Percentiles rank a stretch among this genome's conserved stretches.
These are phyloP conservation scores for Motacilla tschutschensis DNA, from an alignment of 2,113 vertebrate genomes.

Conservation along the genomic window DNA sequence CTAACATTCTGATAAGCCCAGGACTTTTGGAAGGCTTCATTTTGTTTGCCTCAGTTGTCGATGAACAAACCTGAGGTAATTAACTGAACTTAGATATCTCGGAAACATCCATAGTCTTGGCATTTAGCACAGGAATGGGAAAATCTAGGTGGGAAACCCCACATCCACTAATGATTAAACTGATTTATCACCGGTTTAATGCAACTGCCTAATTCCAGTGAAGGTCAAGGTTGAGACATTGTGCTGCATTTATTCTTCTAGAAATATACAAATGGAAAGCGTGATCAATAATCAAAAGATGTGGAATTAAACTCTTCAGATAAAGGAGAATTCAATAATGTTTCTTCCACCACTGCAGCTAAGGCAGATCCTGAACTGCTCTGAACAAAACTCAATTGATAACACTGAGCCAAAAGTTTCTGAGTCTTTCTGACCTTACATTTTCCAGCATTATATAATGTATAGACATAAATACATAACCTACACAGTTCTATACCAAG, in stretches of 20 bases:
- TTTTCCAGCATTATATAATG: neutral
- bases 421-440: neutral
- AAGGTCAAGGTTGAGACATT: neutral
- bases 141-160: neutral
- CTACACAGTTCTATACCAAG: neutral
- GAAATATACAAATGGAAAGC: neutral
- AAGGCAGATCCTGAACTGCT: neutral
- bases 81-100: neutral
- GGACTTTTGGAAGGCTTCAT: neutral
- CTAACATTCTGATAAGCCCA: neutral
- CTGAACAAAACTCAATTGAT: neutral
- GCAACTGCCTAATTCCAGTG: neutral
- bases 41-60: neutral
- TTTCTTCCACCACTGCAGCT: neutral
- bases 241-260: fast-evolving
- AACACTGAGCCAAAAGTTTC: neutral
- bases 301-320: neutral
- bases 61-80: neutral
- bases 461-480: neutral
- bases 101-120: neutral
- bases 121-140: neutral
- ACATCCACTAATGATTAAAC: neutral
- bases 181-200: neutral
- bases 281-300: neutral
- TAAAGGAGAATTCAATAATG: neutral